Evolutionary conservation across 23 tunicate genomes (phyloP), one percentile per base, ranked within the genome.

Genomic region (Clavelina lepadiformis): DNA sequence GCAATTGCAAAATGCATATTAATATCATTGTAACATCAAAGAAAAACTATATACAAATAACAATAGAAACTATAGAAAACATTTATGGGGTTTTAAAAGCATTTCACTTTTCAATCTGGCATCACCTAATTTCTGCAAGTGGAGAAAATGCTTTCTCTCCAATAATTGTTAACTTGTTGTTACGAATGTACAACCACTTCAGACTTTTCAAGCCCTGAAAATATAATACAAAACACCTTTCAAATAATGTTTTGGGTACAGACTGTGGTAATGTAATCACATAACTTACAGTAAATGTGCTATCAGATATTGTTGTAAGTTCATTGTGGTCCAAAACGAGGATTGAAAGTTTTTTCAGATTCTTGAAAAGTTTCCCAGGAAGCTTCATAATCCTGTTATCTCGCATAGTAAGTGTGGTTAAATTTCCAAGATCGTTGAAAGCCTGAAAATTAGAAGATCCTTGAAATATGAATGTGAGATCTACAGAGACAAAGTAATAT

Each of bases 281-380:
- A 5, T 6, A 55, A 33, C 63, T 53, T 49, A 82, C 89, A 46
- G 66, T 32, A 24, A 82, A 73, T 37, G 61, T 74, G 22, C 56
- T 25, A 44, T 72, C 74, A 28, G 52, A 47, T 33, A 86, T 66
- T 15, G 13, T 30, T 28, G 79, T 55, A 20, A 91, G 55, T 34
- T 67, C 37, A 51, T 91, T 91, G 45, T 91, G 65, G 58, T 91
- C 98, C 77, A 91, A 36, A 23, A 91, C 98, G 33, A 91, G 73
- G 58, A 91, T 79, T 8, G 65, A 58, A 31, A 91, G 46, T 30
- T 91, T 91, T 37, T 26, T 0, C 61, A 91, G 41, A 18, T 56
- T 67, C 0, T 36, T 22, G 44, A 91, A 91, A 8, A 77, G 33
- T 22, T 52, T 37, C 1, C 22, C 22, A 27, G 71, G 71, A 1